A percentile compares a stretch with the other conserved stretches of the same genome.
phyloP scores from a whole-genome alignment of 2,888 invertebrate genomes.

The Parnassius glacialis region DNA sequence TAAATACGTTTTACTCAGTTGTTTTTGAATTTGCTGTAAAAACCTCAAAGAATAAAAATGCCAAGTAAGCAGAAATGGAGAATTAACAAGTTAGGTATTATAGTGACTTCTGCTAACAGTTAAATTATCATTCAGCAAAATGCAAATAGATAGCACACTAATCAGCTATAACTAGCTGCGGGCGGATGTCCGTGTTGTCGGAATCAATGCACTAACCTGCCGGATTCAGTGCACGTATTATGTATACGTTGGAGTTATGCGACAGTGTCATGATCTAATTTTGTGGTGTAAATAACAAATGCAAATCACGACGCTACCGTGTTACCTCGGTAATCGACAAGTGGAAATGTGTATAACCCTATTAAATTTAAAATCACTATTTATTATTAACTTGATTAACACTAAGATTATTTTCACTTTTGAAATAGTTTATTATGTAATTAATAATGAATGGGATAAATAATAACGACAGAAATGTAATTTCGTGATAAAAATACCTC shows the following conservation, averaged over 20 bases:
- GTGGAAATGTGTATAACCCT: too few relatives aligned
- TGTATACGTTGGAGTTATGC: conserved; percentile 12
- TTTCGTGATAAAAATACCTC: too few relatives aligned
- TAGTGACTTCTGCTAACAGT: background rate
- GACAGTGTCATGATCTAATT: conserved; percentile 15
- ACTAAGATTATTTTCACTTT: too few relatives aligned
- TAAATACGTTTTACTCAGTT: too few relatives aligned
- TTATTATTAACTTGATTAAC: too few relatives aligned
- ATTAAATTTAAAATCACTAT: too few relatives aligned
- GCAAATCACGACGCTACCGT: conserved; percentile 7
- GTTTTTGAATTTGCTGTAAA: too few relatives aligned
- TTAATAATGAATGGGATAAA: too few relatives aligned
- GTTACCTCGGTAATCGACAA: background rate
- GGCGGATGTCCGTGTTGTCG: conserved; percentile 19
- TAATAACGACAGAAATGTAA: too few relatives aligned
- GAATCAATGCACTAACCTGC: conserved; percentile 2
- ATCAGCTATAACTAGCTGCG: conserved; percentile 27
- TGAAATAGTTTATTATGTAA: too few relatives aligned
- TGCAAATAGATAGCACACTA: conserved; percentile 9
- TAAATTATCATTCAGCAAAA: conserved; percentile 4
- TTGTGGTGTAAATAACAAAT: conserved; percentile 16
- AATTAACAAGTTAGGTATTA: background rate
- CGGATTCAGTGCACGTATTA: conserved; percentile 17
- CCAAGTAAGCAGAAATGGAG: too few relatives aligned
- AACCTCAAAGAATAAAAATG: too few relatives aligned